These are phyloP conservation scores for Chionomys nivalis DNA, from an alignment of 2,113 vertebrate species.

Conservation along the genomic window DNA sequence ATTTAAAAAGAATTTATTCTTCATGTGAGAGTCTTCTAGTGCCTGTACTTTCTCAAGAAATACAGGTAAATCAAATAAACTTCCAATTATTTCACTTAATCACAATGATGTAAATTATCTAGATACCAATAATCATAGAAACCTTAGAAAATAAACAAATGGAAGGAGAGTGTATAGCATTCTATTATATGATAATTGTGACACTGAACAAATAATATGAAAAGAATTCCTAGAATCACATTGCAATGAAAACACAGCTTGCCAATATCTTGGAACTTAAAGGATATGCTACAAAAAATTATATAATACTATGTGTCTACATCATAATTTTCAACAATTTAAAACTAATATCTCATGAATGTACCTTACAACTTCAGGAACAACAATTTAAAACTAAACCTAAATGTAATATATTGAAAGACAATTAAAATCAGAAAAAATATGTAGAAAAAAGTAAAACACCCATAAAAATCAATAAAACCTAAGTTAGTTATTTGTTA, in stretches of 20 bases:
- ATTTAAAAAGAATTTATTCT: neutral
- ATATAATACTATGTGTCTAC: neutral
- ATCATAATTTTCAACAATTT: neutral
- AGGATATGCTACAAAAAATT: neutral
- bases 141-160: neutral
- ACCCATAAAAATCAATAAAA: neutral
- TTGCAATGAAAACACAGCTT: neutral
- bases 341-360: neutral
- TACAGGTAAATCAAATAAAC: neutral
- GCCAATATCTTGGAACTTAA: neutral
- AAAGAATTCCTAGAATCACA: neutral
- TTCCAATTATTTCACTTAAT: neutral
- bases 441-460: neutral
- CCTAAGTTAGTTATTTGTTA: too few relatives aligned
- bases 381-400: too few relatives aligned
- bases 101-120: neutral
- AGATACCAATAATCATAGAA: neutral
- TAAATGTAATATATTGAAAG: neutral
- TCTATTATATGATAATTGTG: neutral
- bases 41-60: neutral
- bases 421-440: neutral
- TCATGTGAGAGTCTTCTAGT: neutral
- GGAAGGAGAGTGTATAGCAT: neutral
- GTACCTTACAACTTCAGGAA: neutral
- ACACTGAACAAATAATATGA: neutral